A percentile compares a stretch with the other conserved stretches of the same genome.
These are phyloP conservation scores for Romanogobio albipinnatus DNA, from an alignment of 2,113 vertebrate species.

Conservation along the genomic window DNA sequence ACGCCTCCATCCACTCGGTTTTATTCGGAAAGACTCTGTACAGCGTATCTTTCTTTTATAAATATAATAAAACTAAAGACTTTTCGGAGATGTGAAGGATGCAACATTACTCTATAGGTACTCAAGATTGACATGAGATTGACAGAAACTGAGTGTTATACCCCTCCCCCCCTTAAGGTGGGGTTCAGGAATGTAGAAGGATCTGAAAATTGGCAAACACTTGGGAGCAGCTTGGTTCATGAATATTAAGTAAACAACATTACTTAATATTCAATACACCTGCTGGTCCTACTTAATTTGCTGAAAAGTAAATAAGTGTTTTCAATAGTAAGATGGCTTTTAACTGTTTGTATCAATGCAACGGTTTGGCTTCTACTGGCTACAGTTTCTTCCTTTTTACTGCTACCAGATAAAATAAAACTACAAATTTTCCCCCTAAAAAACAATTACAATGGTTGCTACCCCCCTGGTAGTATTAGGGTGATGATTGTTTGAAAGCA, in stretches of 20 bases:
- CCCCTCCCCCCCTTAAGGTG: too few relatives aligned
- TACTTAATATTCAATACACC: not conserved
- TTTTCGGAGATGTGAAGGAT: too few relatives aligned
- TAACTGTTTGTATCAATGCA: not conserved
- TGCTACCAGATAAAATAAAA: not conserved
- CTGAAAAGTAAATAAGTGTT: not conserved
- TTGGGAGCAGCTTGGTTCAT: too few relatives aligned
- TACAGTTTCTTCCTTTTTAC: not conserved
- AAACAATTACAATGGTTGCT: not conserved
- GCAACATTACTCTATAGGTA: too few relatives aligned
- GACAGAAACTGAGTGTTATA: too few relatives aligned
- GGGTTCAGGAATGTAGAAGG: not conserved
- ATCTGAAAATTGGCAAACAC: not conserved
- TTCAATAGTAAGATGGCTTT: not conserved
- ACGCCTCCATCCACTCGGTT: too few relatives aligned
- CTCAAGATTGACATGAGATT: too few relatives aligned
- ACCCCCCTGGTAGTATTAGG: not conserved
- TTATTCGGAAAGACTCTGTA: too few relatives aligned
- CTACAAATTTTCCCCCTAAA: too few relatives aligned
- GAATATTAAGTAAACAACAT: not conserved
- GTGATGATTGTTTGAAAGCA: not conserved
- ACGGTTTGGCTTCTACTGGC: not conserved
- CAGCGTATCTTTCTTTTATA: too few relatives aligned
- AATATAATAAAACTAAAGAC: too few relatives aligned
- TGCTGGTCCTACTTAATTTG: not conserved